phyloP scores from a whole-genome alignment of 2,113 vertebrate genomes.

The Vimba vimba region DNA sequence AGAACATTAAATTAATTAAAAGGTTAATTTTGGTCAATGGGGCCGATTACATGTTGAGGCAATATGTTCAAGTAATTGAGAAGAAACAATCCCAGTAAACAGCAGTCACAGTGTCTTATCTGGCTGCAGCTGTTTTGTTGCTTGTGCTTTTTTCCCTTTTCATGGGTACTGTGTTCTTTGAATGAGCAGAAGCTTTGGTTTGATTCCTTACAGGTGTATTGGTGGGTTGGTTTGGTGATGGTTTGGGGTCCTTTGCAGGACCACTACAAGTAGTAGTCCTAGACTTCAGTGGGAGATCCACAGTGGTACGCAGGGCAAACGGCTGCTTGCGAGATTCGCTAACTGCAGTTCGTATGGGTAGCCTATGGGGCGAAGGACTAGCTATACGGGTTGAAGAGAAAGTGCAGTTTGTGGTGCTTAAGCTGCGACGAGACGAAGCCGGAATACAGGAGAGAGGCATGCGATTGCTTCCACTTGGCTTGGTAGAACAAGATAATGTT shows the following conservation, averaged over 20 bases:
- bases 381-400: conserved; percentile 78
- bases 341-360: conserved; percentile 68
- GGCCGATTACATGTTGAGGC: conserved; percentile 63
- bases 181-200: conserved; percentile 75
- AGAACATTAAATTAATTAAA: conserved; percentile 26
- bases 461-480: conserved; percentile 72
- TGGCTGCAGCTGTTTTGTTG: conserved; percentile 79
- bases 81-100: conserved; percentile 57
- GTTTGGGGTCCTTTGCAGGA: conserved; percentile 71
- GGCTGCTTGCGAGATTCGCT: conserved; percentile 68
- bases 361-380: conserved; percentile 87
- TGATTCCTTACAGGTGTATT: conserved; percentile 73
- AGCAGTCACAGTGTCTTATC: conserved; percentile 82
- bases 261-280: conserved; percentile 69
- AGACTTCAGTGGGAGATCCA: conserved; percentile 65
- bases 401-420: conserved; percentile 81
- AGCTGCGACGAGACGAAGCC: conserved; percentile 75
- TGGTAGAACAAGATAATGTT: conserved; percentile 53
- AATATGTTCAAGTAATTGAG: conserved; percentile 60
- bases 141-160: conserved; percentile 80
- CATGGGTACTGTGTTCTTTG: conserved; percentile 66
- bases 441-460: conserved; percentile 73
- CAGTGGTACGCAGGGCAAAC: conserved; percentile 70
- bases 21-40: conserved; percentile 50
- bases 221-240: conserved; percentile 68